A percentile compares a stretch with the other conserved stretches of the same genome.
These are phyloP conservation scores for Urocitellus parryii DNA, from an alignment of 2,113 vertebrate species.

Conservation along the genomic window DNA sequence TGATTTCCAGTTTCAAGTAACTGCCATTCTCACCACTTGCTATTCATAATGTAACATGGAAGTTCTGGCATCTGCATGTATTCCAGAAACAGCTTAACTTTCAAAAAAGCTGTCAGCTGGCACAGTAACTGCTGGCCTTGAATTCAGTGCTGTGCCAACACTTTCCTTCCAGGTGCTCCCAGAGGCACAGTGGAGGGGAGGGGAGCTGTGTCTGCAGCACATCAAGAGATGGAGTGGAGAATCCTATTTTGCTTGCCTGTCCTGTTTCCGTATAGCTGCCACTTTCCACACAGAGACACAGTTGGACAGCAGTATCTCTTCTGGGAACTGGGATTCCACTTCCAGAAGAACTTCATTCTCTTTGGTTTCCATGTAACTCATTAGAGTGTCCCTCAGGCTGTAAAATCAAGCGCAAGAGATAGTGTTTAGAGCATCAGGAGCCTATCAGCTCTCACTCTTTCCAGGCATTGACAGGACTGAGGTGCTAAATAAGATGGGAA, in stretches of 20 bases:
- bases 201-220: too few relatives aligned
- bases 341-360: constrained; percentile 85
- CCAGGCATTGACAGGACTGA: background rate
- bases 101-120: rapidly evolving
- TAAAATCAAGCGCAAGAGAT: constrained; percentile 50
- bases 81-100: background rate
- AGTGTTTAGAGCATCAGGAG: background rate
- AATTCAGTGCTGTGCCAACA: background rate
- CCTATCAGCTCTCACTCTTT: background rate
- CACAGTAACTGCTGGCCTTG: rapidly evolving
- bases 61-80: background rate
- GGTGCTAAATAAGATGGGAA: background rate
- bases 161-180: too few relatives aligned
- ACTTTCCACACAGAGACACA: constrained; percentile 91
- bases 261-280: constrained; percentile 87
- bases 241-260: constrained; percentile 69
- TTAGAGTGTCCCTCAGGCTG: constrained; percentile 91
- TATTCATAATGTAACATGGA: background rate
- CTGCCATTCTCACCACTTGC: too few relatives aligned
- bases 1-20: background rate
- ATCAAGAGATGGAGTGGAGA: too few relatives aligned
- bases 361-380: constrained; percentile 90
- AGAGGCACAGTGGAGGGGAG: rapidly evolving
- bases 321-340: constrained; percentile 89
- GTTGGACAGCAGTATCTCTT: constrained; percentile 87